Evolutionary conservation across 2,888 invertebrate species (phyloP), one percentile per base, ranked within the genome.

Genomic region (Luffia ferchaultella): DNA sequence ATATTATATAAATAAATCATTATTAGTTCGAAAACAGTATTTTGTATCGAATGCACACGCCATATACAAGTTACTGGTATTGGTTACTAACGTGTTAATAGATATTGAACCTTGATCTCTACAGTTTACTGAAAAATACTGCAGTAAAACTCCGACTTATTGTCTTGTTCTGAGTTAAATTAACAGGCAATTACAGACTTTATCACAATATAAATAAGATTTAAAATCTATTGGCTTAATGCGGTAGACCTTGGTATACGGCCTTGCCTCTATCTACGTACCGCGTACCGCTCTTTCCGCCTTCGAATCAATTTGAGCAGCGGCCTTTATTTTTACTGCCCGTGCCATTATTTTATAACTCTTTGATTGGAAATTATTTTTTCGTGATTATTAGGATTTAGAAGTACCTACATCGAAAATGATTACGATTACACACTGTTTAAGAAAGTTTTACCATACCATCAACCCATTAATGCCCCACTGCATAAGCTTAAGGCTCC

Each of bases 41-140:
- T n/a, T n/a, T n/a, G n/a, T n/a, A n/a, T n/a, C n/a, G n/a, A n/a
- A n/a, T n/a, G n/a, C n/a, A n/a, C n/a, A n/a, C n/a, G n/a, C n/a
- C n/a, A n/a, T n/a, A n/a, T n/a, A n/a, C n/a, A n/a, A 7, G 30
- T 30, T 30, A 30, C 30, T 30, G 30, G 30, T 30, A 30, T 3
- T 30, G 30, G 3, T 12, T 30, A 12, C 12, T 30, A 30, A 30
- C 3, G 30, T 30, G 30, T 30, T 30, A 30, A 30, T 30, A 30
- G 12, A 3, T 30, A 30, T 30, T 30, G 59, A 68, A 59, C 80
- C 80, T 79, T 80, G 79, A 80, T 80, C 82, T 79, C 78, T 68
- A 71, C 68, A 18, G 73, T 74, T 76, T 76, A 77, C 76, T 80
- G 77, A 82, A 82, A 76, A 79, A 76, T 73, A 71, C 69, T 79